These are phyloP conservation scores for Nomada flava DNA, from an alignment of 2,888 invertebrate genomes.

Conservation along the genomic window DNA sequence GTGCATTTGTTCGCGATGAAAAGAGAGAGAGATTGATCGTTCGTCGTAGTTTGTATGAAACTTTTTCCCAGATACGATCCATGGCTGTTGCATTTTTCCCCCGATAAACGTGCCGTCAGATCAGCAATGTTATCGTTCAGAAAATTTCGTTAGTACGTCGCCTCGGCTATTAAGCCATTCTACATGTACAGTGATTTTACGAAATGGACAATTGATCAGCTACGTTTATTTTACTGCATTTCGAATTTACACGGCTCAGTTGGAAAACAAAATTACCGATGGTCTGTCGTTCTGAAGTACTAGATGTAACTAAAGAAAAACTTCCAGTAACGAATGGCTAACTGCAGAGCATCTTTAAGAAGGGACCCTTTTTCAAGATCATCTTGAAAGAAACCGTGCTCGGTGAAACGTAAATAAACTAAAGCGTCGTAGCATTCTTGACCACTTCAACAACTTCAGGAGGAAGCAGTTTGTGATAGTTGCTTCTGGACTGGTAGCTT, in stretches of 20 bases:
- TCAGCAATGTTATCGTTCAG: constrained; percentile 30
- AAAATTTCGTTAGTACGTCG: constrained; percentile 32
- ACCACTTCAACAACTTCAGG: constrained; percentile 46
- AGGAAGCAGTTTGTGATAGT: constrained; percentile 14
- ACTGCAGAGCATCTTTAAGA: not conserved
- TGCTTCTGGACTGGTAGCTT: constrained; percentile 18
- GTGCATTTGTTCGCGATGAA: constrained; percentile 7
- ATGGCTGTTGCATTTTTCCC: not conserved
- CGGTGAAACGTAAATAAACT: constrained; percentile 62
- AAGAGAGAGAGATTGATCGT: constrained; percentile 10
- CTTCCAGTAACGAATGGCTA: not conserved
- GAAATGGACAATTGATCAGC: not conserved
- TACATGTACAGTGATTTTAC: not conserved
- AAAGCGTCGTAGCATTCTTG: constrained; percentile 36
- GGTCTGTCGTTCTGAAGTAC: not conserved
- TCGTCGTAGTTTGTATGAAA: not conserved
- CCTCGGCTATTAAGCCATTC: constrained; percentile 25
- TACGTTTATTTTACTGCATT: not conserved
- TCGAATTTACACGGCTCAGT: not conserved
- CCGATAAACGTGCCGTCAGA: constrained; percentile 31
- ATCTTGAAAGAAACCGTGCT: constrained; percentile 31
- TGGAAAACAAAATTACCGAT: too few relatives aligned
- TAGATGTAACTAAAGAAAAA: not conserved
- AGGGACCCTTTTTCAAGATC: constrained; percentile 9
- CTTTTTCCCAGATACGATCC: not conserved